Base-by-base conservation (phyloP, 2,113 vertebrate genomes). In the human region DNA sequence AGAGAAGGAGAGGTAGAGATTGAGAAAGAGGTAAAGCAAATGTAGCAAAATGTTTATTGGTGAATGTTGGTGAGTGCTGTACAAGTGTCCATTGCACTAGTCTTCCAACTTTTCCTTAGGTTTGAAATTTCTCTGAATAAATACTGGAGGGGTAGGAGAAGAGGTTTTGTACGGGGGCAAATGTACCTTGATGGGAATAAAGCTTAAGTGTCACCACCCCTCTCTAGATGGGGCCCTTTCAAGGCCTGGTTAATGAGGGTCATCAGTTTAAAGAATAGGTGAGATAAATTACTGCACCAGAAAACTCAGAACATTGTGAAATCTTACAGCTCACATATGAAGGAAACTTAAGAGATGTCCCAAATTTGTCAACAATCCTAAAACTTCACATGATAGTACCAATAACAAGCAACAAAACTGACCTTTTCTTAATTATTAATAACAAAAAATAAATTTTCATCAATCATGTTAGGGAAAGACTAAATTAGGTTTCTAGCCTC, bases 91-190 rank as follows among this genome's bases (percentile, higher is more conserved):
- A 10, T n/a, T 82, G 17, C 50, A 73, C 20, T 66, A 35, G 23
- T n/a, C 89, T 86, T 93, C 57, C 70, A 82, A 40, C 32, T 76
- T 93, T 57, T 96, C 59, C 79, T 78, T 35, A 27, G 13, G 25
- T 76, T 94, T 94, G 32, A 79, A 82, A 23, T 92, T 85, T 94
- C 94, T 89, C 61, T 45, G 88, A 70, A 94, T 89, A 94, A 90
- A 89, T 61, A 73, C 25, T 80, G 83, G 72, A 48, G 45, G 11
- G 23, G 8, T 70, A 8, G 4, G 45, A 20, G 16, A 50, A 73
- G 32, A 23, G 11, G 12, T 55, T 45, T 93, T 30, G 87, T 20
- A 40, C 3, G n/a, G 45, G 70, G 38, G 48, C 6, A 96, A 93
- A 92, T 79, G 82, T 75, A 92, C 76, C 45, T 55, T 32, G 32